Base-by-base conservation (phyloP, 1,140 invertebrate genomes). In the Ceratosolen solmsi region DNA sequence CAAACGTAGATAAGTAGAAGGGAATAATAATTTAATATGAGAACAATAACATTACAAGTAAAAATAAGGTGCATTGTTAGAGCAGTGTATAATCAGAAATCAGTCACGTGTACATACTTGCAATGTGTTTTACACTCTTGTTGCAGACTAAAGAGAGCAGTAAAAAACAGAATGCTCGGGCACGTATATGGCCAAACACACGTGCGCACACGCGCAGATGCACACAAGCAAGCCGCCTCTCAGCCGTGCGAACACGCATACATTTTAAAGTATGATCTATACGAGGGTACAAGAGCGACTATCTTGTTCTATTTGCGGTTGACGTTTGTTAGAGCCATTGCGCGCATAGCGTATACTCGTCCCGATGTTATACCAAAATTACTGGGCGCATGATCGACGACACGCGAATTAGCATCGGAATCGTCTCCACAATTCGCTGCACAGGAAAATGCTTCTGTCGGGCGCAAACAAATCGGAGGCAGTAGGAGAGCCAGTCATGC, bases 301-400 rank as follows among this genome's bases (percentile, higher is more conserved):
- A 76, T 76, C 58, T 70, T 60, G 79, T 76, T 81, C 79, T 70
- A 76, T 81, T 81, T 81, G 79, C 79, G 79, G 79, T 81, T 81
- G 79, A 81, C 79, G 79, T 81, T 81, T 81, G 79, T 81, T 76
- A 56, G 22, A 76, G 79, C 79, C 72, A 68, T 76, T 76, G 38
- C 73, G 71, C 56, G 49, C 58, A 51, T 76, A 75, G 70, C 75
- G 73, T 70, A 76, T 81, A 49, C 72, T 27, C 58, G 46, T 5
- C 46, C 60, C 79, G 79, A 49, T 58, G 72, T 56, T 81, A 58
- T 63, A 70, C 20, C 49, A 36, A 76, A 75, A 81, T 81, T 81
- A 76, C 79, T 72, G 49, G 60, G 63, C 72, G 41, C 60, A 81
- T 81, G 73, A 81, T 81, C 79, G 79, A 81, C 72, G 79, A 81